Conservation (phyloP, 2,797 vertebrate species). For the Anguilla pacifica region DNA sequence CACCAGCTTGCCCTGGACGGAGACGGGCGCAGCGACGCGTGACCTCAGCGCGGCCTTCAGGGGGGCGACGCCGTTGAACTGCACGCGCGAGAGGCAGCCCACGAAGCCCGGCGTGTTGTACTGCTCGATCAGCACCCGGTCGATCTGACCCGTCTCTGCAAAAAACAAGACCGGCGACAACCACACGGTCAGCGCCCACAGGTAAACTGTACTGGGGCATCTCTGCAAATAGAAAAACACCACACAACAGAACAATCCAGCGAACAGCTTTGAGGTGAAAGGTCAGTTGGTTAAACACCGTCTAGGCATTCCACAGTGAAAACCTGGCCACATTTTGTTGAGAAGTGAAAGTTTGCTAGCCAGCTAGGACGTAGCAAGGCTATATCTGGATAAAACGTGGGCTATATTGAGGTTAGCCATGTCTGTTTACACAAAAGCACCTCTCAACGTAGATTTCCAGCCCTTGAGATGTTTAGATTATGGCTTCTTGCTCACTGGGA, state of each 20-base stretch:
- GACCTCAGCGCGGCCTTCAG: slow-evolving; percentile 88
- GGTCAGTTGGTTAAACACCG: too few relatives aligned
- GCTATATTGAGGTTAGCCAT: too few relatives aligned
- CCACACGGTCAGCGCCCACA: neutral
- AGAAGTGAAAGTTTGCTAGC: too few relatives aligned
- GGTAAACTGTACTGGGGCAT: neutral
- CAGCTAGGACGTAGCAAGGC: too few relatives aligned
- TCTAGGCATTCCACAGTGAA: too few relatives aligned
- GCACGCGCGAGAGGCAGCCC: slow-evolving; percentile 90
- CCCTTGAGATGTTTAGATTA: too few relatives aligned
- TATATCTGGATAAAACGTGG: too few relatives aligned
- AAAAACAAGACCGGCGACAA: neutral
- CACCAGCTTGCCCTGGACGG: slow-evolving; percentile 87
- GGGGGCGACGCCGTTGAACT: slow-evolving; percentile 88
- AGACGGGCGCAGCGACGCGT: slow-evolving; percentile 77
- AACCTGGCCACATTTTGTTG: too few relatives aligned
- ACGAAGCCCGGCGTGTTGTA: slow-evolving; percentile 96
- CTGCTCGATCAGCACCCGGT: slow-evolving; percentile 86
- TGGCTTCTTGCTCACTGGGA: too few relatives aligned
- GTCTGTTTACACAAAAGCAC: too few relatives aligned
- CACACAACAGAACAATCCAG: neutral
- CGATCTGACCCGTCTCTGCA: slow-evolving; percentile 91
- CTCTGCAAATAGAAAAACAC: neutral
- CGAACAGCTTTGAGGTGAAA: too few relatives aligned
- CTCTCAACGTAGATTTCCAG: too few relatives aligned